Conservation (phyloP, 2,797 vertebrate species). For the Hydrophis major region DNA sequence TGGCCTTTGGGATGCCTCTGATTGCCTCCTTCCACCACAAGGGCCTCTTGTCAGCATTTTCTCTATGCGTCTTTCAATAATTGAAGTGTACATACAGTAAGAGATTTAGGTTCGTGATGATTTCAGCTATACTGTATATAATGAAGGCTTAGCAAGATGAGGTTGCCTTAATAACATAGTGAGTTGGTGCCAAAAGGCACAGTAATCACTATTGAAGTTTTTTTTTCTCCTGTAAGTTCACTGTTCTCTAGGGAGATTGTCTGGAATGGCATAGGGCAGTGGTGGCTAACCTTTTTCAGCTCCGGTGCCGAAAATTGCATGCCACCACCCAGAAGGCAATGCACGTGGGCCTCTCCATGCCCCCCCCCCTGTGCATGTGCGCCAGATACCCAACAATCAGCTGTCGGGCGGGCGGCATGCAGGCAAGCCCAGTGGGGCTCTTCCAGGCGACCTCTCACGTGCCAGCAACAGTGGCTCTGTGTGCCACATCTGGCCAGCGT, state of each 20-base stretch:
- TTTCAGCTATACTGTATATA: neutral
- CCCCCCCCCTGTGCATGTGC: too few species aligned
- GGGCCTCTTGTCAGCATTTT: neutral
- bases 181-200: neutral
- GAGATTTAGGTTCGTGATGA: neutral
- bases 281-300: too few species aligned
- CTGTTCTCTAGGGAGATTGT: neutral
- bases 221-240: neutral
- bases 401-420: too few species aligned
- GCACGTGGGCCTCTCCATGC: too few species aligned
- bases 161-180: conserved; percentile 3
- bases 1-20: neutral
- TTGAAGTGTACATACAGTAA: neutral
- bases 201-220: neutral
- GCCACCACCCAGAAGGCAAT: too few species aligned
- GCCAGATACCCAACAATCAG: too few species aligned
- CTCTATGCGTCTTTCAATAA: neutral
- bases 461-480: too few species aligned
- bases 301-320: too few species aligned
- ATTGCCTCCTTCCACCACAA: neutral
- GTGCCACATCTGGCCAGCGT: too few species aligned
- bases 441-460: too few species aligned
- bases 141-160: neutral
- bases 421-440: too few species aligned
- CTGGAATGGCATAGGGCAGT: neutral